Conservation (phyloP, 2,797 vertebrate genomes). For the Graptemys geographica region DNA sequence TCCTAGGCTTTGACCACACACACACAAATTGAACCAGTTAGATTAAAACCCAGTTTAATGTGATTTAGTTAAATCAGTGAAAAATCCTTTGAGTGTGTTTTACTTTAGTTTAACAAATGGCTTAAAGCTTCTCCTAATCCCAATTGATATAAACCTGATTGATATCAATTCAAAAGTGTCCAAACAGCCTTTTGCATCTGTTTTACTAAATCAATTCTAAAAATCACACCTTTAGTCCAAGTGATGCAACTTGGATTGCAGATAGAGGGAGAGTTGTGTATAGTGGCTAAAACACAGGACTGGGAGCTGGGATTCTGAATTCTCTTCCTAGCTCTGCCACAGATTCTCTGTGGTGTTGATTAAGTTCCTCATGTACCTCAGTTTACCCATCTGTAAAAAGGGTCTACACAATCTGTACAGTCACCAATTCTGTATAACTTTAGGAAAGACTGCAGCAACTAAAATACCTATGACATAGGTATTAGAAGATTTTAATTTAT, state of each 20-base stretch:
- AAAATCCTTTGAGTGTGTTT: not conserved
- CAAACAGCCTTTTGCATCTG: not conserved
- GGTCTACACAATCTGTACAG: not conserved
- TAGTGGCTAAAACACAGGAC: fast-evolving
- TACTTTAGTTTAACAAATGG: not conserved
- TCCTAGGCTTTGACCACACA: not conserved
- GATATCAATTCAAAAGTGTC: not conserved
- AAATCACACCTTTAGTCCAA: not conserved
- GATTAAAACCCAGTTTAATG: not conserved
- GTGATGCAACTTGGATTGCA: not conserved
- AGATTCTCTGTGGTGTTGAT: not conserved
- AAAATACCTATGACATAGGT: not conserved
- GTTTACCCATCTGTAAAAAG: not conserved
- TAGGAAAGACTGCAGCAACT: not conserved
- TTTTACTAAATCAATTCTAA: not conserved
- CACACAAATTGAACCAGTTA: not conserved
- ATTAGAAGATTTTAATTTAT: not conserved
- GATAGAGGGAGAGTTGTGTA: not conserved
- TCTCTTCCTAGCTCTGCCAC: fast-evolving
- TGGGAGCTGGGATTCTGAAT: not conserved
- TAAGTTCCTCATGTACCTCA: not conserved
- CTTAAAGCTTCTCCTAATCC: not conserved
- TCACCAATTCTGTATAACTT: not conserved
- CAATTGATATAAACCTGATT: not conserved
- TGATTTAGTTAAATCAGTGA: not conserved